These are phyloP conservation scores for Drosophila busckii DNA, from an alignment of 1,140 invertebrate species.

Conservation along the genomic window DNA sequence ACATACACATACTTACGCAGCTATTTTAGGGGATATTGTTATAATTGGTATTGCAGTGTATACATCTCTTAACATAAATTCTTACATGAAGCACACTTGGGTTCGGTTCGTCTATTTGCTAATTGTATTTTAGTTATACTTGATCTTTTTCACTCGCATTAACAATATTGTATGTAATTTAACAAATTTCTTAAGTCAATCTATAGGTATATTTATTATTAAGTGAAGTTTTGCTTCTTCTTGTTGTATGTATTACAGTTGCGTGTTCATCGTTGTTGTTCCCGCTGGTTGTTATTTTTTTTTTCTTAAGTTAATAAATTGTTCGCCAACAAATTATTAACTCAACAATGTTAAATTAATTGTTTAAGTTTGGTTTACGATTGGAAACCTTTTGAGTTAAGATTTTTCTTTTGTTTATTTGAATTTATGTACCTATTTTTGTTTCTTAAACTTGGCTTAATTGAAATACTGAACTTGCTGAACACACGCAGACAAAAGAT, in stretches of 20 bases:
- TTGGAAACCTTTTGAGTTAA: constrained; percentile 33
- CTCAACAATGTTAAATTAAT: constrained; percentile 26
- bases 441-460: constrained; percentile 56
- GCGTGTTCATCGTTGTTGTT: constrained; percentile 77
- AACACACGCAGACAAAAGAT: constrained; percentile 61
- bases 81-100: constrained; percentile 78
- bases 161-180: constrained; percentile 45
- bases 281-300: constrained; percentile 60
- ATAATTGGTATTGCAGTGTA: constrained; percentile 49
- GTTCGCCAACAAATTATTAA: constrained; percentile 17
- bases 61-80: constrained; percentile 76
- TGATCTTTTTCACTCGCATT: constrained; percentile 20
- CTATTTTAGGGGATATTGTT: constrained; percentile 15
- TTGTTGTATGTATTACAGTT: constrained; percentile 63
- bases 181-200: constrained; percentile 59
- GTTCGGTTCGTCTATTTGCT: constrained; percentile 57
- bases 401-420: constrained; percentile 7
- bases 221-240: constrained; percentile 44
- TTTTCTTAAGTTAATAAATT: constrained; percentile 33
- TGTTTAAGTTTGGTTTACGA: constrained; percentile 33
- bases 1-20: constrained; percentile 13
- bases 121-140: constrained; percentile 21
- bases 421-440: background rate
- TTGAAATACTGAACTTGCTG: constrained; percentile 74
- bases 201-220: constrained; percentile 19